These are phyloP conservation scores for Asbolus verrucosus DNA, from an alignment of 1,140 invertebrate species.

Conservation along the genomic window DNA sequence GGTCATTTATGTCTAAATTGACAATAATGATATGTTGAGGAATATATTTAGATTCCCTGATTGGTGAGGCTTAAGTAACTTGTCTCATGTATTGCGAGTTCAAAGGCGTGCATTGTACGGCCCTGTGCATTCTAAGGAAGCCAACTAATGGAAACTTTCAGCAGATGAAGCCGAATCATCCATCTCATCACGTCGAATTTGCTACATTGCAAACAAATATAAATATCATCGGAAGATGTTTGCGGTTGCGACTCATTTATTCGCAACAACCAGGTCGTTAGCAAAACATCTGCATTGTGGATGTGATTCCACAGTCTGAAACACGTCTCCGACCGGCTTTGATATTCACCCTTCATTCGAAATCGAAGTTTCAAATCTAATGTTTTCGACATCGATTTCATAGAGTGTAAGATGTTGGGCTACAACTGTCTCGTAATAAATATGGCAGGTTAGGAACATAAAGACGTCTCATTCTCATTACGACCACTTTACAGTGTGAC, in stretches of 20 bases:
- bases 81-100: constrained; percentile 39
- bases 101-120: constrained; percentile 32
- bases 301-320: too few relatives aligned
- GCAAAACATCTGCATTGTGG: too few relatives aligned
- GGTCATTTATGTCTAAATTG: constrained; percentile 58
- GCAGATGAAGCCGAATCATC: not conserved
- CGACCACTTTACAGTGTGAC: too few relatives aligned
- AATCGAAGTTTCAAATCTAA: too few relatives aligned
- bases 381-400: too few relatives aligned
- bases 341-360: too few relatives aligned
- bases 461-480: too few relatives aligned
- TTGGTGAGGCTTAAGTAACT: constrained; percentile 46
- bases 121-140: not conserved
- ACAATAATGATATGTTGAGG: constrained; percentile 58
- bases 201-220: constrained; percentile 12
- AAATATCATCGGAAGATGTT: constrained; percentile 10
- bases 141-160: not conserved
- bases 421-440: too few relatives aligned
- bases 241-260: not conserved
- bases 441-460: too few relatives aligned
- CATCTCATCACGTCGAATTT: not conserved
- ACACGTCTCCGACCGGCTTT: too few relatives aligned
- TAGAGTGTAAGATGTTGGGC: too few relatives aligned
- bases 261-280: too few relatives aligned
- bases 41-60: constrained; percentile 50